Conservation (phyloP, 2,113 vertebrate genomes). For the Gymnocephalus cernua region DNA sequence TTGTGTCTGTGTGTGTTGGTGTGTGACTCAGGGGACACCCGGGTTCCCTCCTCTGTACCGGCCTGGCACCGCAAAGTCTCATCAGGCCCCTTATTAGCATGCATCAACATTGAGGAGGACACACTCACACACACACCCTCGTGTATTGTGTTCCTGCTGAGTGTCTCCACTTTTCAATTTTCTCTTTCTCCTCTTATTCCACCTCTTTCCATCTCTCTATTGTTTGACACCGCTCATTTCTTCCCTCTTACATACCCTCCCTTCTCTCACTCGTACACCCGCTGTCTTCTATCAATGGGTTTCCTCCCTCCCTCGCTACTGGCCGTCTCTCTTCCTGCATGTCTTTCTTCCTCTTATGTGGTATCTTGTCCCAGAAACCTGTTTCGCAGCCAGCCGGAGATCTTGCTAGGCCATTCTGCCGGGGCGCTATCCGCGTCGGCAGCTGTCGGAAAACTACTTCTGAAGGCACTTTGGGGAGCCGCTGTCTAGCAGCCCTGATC, state of each 20-base stretch:
- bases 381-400: conserved; percentile 31
- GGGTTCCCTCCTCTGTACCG: conserved; percentile 42
- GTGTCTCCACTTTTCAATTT: conserved; percentile 62
- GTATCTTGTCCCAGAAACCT: conserved; percentile 66
- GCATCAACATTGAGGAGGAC: conserved; percentile 20
- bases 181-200: conserved; percentile 25
- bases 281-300: conserved; percentile 18
- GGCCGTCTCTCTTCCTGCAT: conserved; percentile 34
- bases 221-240: conserved; percentile 25
- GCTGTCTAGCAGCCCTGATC: conserved; percentile 53
- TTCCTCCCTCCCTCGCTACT: conserved; percentile 5
- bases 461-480: conserved; percentile 50
- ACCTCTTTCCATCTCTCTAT: conserved; percentile 33
- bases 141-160: conserved; percentile 37
- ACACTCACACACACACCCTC: conserved; percentile 2
- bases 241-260: not conserved
- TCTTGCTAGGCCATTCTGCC: conserved; percentile 55
- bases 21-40: conserved; percentile 53
- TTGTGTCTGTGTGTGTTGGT: conserved; percentile 9
- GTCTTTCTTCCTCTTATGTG: conserved; percentile 51
- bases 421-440: conserved; percentile 62
- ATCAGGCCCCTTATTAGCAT: conserved; percentile 70
- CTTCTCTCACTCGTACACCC: conserved; percentile 1
- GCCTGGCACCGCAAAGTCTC: conserved; percentile 48
- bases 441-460: conserved; percentile 67